A percentile compares a stretch with the other conserved stretches of the same genome.
Evolutionary conservation across 2,888 invertebrate genomes (phyloP).

Genomic region (Drosophila acutilabella): DNA sequence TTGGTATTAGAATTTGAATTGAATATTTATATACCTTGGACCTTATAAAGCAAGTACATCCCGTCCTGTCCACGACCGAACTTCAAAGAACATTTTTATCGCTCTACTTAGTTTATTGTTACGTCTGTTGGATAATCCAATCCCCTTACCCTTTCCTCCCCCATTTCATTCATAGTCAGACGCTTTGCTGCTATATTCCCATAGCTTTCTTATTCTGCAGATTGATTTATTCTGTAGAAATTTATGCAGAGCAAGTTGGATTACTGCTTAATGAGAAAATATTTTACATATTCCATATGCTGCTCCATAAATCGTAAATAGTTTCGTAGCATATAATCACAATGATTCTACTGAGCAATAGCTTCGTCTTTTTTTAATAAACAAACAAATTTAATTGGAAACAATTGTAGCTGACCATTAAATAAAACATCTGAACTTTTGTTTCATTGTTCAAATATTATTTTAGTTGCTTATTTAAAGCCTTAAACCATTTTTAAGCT

Average conservation of each 20-base stretch:
- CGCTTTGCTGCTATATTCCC: background rate
- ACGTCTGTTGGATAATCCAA: slow-evolving; percentile 2
- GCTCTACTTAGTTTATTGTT: slow-evolving; percentile 40
- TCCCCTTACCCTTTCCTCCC: background rate
- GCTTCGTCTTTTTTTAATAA: too few species aligned
- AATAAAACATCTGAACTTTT: too few species aligned
- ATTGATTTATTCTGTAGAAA: background rate
- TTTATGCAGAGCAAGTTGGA: background rate
- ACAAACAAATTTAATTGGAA: too few species aligned
- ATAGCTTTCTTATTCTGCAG: background rate
- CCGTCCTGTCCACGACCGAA: slow-evolving; percentile 15
- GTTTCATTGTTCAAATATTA: too few species aligned
- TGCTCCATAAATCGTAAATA: too few species aligned
- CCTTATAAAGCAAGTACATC: background rate
- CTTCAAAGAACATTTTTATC: slow-evolving; percentile 50
- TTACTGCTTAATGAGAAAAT: too few species aligned
- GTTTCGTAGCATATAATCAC: too few species aligned
- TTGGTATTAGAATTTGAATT: slow-evolving; percentile 56
- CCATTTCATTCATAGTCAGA: slow-evolving; percentile 2
- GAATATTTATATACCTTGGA: slow-evolving; percentile 40
- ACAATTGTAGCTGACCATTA: too few species aligned
- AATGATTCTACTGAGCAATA: too few species aligned
- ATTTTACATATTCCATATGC: too few species aligned
- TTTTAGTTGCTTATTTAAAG: too few species aligned
- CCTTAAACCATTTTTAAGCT: too few species aligned